Conservation (phyloP, 2,888 invertebrate species). For the Tipula helvola region DNA sequence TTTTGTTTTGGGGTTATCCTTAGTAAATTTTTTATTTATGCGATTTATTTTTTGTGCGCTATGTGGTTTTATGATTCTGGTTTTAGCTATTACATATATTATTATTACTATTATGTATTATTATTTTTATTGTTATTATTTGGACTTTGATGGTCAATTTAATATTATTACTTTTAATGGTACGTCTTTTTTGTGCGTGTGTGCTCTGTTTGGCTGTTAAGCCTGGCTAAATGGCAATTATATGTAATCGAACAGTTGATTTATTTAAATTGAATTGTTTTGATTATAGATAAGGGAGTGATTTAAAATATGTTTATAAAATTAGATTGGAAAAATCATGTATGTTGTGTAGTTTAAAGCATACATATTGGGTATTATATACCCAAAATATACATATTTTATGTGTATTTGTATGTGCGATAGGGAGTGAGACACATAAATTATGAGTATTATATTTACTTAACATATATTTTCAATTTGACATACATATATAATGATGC, state of each 20-base stretch:
- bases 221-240: background rate
- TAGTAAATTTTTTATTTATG: background rate
- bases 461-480: background rate
- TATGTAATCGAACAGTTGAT: background rate
- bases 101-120: background rate
- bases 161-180: background rate
- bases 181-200: background rate
- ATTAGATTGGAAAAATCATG: conserved; percentile 4
- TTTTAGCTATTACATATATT: background rate
- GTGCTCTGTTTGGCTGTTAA: background rate
- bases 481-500: background rate
- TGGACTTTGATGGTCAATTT: conserved; percentile 4
- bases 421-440: background rate
- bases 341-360: background rate
- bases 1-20: background rate
- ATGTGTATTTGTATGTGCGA: background rate
- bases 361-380: background rate
- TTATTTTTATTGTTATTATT: background rate
- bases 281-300: background rate
- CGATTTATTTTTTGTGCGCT: background rate
- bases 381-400: background rate
- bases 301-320: background rate
- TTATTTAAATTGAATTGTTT: background rate
- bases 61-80: background rate
- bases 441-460: background rate